A percentile compares a stretch with the other conserved stretches of the same genome.
phyloP scores from a whole-genome alignment of 2,797 vertebrate species.

The Darevskia nairensis region DNA sequence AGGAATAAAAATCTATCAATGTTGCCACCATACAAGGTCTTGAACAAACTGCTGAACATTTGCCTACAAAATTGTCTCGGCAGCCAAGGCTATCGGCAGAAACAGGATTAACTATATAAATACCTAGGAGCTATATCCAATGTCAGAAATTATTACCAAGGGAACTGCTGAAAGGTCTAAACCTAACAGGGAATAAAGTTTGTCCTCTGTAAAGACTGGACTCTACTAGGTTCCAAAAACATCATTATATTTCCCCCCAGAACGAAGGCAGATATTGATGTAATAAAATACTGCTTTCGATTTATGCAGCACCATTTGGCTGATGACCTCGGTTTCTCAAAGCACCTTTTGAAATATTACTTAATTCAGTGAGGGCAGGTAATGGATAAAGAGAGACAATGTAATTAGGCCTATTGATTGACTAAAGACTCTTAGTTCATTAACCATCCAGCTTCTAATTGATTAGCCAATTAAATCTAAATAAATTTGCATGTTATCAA shows the following conservation, averaged over 20 bases:
- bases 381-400: slow-evolving; percentile 28
- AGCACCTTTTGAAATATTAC: slow-evolving; percentile 30
- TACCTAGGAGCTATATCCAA: slow-evolving; percentile 37
- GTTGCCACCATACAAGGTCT: slow-evolving; percentile 32
- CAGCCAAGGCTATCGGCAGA: slow-evolving; percentile 53
- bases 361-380: not conserved
- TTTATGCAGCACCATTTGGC: slow-evolving; percentile 41
- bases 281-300: slow-evolving; percentile 33
- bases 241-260: slow-evolving; percentile 51
- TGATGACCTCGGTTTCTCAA: slow-evolving; percentile 35
- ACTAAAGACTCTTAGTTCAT: slow-evolving; percentile 43
- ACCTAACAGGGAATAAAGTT: slow-evolving; percentile 54
- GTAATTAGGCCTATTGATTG: slow-evolving; percentile 37
- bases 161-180: slow-evolving; percentile 57
- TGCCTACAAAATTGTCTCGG: slow-evolving; percentile 42
- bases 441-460: slow-evolving; percentile 40
- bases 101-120: slow-evolving; percentile 63
- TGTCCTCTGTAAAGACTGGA: slow-evolving; percentile 52
- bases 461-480: slow-evolving; percentile 42
- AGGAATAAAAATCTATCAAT: slow-evolving; percentile 38
- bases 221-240: slow-evolving; percentile 54
- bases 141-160: slow-evolving; percentile 63
- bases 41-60: slow-evolving; percentile 41
- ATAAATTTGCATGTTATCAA: slow-evolving; percentile 33
- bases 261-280: not conserved